Evolutionary conservation across 2,888 invertebrate genomes (phyloP), one percentile per base, ranked within the genome.

Genomic region (Apamea crenata): DNA sequence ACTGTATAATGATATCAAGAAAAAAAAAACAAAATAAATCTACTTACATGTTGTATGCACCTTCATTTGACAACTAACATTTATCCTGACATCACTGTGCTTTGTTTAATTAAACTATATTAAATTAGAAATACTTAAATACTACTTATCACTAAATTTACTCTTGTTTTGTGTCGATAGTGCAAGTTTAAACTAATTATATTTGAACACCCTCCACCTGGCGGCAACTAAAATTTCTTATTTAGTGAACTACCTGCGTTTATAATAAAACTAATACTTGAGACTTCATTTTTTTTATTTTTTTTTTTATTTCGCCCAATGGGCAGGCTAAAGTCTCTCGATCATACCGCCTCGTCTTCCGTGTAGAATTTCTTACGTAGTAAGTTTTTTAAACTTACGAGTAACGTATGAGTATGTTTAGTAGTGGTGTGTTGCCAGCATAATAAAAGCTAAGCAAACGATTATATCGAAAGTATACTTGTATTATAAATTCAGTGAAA

Each of bases 31-130:
- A 29, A 61, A 53, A 32, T 0, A 53, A 36, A 50, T 25, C 2
- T 63, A 86, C 84, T 84, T n/a, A 87, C 84, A 84, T 84, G 21
- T 29, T 79, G 25, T 16, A 56, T 72, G 71, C 70, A 74, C 79
- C 70, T 77, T 87, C 91, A 91, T 92, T 91, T 89, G 86, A 81
- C 77, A 82, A 89, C 87, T 78, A 76, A 67, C 73, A 80, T 59
- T 68, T 18, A 70, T 63, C 7, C 44, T 10, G 73, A 53, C 18
- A 50, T 47, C 10, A 44, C 53, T 10, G 3, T n/a, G 25, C 4
- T 77, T 80, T 76, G 72, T 81, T 82, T 74, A 76, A 47, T 78
- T 80, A 81, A 84, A 82, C 50, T 80, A 12, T 85, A 66, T 80
- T 75, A 78, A 81, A 85, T 71, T 68, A 79, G 47, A 40, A 61